phyloP scores from a whole-genome alignment of 37 sponge, comb jelly and placozoan species.

The Amphimedon queenslandica region DNA sequence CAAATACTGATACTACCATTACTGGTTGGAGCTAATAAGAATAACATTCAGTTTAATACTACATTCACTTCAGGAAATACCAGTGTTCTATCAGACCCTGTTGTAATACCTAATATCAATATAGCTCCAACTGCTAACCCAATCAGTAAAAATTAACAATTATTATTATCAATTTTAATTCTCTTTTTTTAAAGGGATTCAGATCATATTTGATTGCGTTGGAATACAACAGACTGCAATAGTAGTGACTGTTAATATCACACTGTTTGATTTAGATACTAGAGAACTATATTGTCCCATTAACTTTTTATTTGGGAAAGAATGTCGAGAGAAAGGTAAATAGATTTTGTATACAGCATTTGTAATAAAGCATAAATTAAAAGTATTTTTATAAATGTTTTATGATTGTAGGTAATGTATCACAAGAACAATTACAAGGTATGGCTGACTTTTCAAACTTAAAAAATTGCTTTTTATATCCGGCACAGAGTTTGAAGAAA shows the following conservation, averaged over 20 bases:
- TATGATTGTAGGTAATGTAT: too few relatives aligned
- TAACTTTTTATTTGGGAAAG: constrained; percentile 10
- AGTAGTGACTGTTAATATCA: neutral
- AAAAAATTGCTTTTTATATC: too few relatives aligned
- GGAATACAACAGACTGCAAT: neutral
- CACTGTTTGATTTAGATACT: neutral
- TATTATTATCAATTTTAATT: neutral
- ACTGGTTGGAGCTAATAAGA: neutral
- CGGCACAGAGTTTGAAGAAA: too few relatives aligned
- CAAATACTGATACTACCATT: neutral
- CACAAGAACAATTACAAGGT: too few relatives aligned
- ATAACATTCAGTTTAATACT: neutral
- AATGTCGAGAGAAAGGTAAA: neutral
- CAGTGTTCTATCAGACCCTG: neutral
- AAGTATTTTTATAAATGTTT: too few relatives aligned
- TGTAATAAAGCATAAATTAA: too few relatives aligned
- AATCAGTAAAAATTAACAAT: neutral
- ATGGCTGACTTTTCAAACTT: too few relatives aligned
- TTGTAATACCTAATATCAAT: neutral
- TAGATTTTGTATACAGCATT: too few relatives aligned
- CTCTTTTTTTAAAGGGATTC: neutral
- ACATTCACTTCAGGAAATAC: neutral
- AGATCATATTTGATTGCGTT: neutral
- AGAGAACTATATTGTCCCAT: constrained; percentile 15
- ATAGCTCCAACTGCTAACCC: neutral